A percentile compares a stretch with the other conserved stretches of the same genome.
These are phyloP conservation scores for Pristiophorus japonicus DNA, from an alignment of 2,113 vertebrate genomes.

Conservation along the genomic window DNA sequence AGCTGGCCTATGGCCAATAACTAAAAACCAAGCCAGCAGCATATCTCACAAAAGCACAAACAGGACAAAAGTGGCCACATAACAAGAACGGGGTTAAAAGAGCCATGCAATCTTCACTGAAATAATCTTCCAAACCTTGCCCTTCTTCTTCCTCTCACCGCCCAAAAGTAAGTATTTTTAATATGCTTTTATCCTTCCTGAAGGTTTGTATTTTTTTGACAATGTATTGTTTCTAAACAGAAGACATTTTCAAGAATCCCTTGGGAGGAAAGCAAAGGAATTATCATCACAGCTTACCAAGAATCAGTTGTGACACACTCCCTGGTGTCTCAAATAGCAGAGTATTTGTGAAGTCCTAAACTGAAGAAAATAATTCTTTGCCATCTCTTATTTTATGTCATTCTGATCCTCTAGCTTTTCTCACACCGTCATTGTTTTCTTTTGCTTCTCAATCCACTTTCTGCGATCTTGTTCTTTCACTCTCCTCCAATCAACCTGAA, in stretches of 20 bases:
- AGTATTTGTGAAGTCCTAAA: background rate
- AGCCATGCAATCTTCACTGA: background rate
- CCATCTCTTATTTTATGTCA: background rate
- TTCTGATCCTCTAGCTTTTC: background rate
- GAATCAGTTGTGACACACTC: background rate
- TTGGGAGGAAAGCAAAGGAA: background rate
- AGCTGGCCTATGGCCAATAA: background rate
- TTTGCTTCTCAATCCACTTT: background rate
- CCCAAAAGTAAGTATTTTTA: background rate
- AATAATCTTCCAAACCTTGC: background rate
- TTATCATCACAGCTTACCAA: background rate
- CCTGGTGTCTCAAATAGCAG: background rate
- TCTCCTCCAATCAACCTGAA: background rate
- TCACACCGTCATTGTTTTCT: background rate
- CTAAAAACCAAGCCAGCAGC: background rate
- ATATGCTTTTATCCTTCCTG: background rate
- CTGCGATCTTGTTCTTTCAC: background rate
- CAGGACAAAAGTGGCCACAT: background rate
- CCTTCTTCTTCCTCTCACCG: background rate
- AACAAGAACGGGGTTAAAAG: background rate
- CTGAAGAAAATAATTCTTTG: background rate
- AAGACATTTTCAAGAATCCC: background rate
- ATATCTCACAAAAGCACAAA: background rate
- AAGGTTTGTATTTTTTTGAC: background rate
- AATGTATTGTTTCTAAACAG: background rate